Evolutionary conservation across 1,140 invertebrate genomes (phyloP), one percentile per base, ranked within the genome.

Genomic region (Ectropis grisescens): DNA sequence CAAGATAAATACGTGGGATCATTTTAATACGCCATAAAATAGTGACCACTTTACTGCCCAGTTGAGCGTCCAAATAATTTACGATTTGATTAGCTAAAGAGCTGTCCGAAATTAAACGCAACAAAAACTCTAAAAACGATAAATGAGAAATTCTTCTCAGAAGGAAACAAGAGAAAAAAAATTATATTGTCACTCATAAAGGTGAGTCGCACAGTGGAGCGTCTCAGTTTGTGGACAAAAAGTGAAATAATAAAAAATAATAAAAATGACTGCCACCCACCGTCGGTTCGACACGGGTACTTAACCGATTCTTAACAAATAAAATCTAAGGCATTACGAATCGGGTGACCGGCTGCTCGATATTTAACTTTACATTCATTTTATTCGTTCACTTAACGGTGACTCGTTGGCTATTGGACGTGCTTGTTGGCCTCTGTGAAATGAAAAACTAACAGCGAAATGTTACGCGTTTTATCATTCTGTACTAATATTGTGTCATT

Each of bases 251-350:
- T 49, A 68, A 79, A 68, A 76, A n/a, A n/a, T n/a, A n/a, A 41
- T 36, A 60, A 54, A n/a, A 37, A 72, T 58, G 60, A 54, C 67
- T 79, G 74, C 82, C 82, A 83, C 82, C 82, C 80, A 82, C 78
- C 50, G 68, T 36, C 60, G 55, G 64, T 79, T 76, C 78, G 80
- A 71, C 72, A 83, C 80, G 82, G 82, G 58, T 79, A 82, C 79
- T 83, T 83, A 83, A 78, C 68, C 71, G 82, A 82, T 82, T 82
- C 78, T 76, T 78, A 72, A 80, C 80, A 80, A 82, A 83, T 83
- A 83, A 82, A 83, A 81, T 81, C 70, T 76, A 78, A 80, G 66
- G 59, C 74, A 78, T 81, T 66, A 75, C 74, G 74, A 79, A 79
- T 79, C 52, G 70, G 47, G 45, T 46, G 47, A 49, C 53, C 46